A percentile compares a stretch with the other conserved stretches of the same genome.
Conservation (phyloP, 2,113 vertebrate species). For the Sitta europaea region DNA sequence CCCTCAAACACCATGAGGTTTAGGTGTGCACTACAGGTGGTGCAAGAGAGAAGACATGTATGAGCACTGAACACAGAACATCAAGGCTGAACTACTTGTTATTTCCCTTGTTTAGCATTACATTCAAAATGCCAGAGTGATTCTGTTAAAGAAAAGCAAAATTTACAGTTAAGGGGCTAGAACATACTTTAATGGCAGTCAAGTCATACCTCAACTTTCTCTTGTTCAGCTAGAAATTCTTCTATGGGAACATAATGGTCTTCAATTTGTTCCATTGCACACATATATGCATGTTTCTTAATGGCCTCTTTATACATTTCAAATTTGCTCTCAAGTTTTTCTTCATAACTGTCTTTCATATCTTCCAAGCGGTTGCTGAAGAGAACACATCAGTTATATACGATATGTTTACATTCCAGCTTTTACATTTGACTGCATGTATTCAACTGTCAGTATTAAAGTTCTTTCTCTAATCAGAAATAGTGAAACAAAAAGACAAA, state of each 20-base stretch:
- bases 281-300: conserved; percentile 85
- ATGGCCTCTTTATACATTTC: conserved; percentile 90
- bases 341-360: conserved; percentile 83
- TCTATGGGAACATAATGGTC: conserved; percentile 83
- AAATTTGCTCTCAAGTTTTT: conserved; percentile 86
- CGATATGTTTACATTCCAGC: background rate
- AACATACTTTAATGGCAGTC: background rate
- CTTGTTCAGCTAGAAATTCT: conserved; percentile 80
- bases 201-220: conserved; percentile 79
- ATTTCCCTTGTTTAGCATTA: background rate
- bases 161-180: background rate
- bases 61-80: background rate
- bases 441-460: background rate
- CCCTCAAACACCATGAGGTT: background rate
- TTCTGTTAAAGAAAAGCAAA: background rate
- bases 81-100: background rate
- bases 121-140: background rate
- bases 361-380: conserved; percentile 81
- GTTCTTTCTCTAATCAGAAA: background rate
- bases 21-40: background rate
- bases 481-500: background rate
- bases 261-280: conserved; percentile 82
- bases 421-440: background rate
- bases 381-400: background rate
- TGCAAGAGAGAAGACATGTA: background rate